phyloP scores from a whole-genome alignment of 2,888 invertebrate species.

The Phoenoteleia sp. region DNA sequence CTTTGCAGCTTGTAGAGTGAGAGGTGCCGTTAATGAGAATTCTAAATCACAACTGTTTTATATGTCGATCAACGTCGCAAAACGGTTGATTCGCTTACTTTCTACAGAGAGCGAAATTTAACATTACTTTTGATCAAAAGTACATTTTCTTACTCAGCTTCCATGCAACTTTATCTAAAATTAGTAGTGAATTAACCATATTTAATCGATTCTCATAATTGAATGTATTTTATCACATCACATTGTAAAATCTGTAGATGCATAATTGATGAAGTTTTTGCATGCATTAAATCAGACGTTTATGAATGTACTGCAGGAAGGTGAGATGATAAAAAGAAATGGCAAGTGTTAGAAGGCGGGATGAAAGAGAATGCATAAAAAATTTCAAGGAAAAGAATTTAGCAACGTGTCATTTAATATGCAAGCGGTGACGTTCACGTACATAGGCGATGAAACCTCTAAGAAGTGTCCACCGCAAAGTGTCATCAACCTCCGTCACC shows the following conservation, averaged over 20 bases:
- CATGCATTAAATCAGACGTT: constrained; percentile 21
- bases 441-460: constrained; percentile 60
- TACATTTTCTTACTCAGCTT: background rate
- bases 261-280: constrained; percentile 33
- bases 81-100: constrained; percentile 65
- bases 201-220: constrained; percentile 8
- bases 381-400: constrained; percentile 62
- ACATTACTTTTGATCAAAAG: constrained; percentile 23
- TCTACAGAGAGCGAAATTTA: constrained; percentile 66
- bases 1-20: constrained; percentile 49
- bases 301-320: constrained; percentile 47
- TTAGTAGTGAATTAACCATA: background rate
- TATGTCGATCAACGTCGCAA: constrained; percentile 76
- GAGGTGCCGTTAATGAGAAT: constrained; percentile 75
- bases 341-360: constrained; percentile 50
- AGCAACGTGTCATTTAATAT: constrained; percentile 58
- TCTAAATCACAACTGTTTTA: constrained; percentile 76
- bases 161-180: background rate
- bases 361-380: constrained; percentile 32
- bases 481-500: constrained; percentile 72
- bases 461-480: constrained; percentile 63
- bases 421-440: constrained; percentile 56
- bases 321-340: constrained; percentile 49
- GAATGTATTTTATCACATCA: background rate
- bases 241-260: constrained; percentile 5